Conservation (phyloP, 2,797 vertebrate genomes). For the Poeciliopsis paucimaculata region DNA sequence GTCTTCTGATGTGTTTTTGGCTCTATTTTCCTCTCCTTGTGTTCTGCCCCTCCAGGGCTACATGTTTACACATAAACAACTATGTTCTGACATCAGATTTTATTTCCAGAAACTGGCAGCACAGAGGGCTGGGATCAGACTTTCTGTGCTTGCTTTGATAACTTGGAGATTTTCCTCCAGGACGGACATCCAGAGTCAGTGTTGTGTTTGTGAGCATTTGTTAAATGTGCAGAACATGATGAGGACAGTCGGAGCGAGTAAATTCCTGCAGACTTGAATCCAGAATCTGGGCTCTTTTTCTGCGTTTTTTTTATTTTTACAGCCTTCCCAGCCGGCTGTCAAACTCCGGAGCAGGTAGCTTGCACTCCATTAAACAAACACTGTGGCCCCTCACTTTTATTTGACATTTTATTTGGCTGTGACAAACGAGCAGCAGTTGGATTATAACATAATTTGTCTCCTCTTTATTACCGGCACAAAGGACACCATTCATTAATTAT, state of each 20-base stretch:
- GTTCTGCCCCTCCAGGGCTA: conserved; percentile 1
- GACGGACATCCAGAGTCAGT: conserved; percentile 20
- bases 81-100: conserved; percentile 9
- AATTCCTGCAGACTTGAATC: conserved; percentile 50
- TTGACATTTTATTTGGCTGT: conserved; percentile 99
- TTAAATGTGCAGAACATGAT: conserved; percentile 58
- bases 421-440: conserved; percentile 99
- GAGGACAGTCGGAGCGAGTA: conserved; percentile 24
- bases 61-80: conserved; percentile 6
- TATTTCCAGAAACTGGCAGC: conserved; percentile 14
- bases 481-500: conserved; percentile 99
- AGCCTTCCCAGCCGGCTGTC: conserved; percentile 75
- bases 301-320: conserved; percentile 31
- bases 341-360: conserved; percentile 93
- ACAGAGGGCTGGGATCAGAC: conserved; percentile 39
- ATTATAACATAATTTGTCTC: conserved; percentile 99
- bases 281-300: conserved; percentile 9
- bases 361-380: conserved; percentile 98
- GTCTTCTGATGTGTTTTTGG: background rate
- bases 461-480: conserved; percentile 99
- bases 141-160: conserved; percentile 26
- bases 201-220: conserved; percentile 62
- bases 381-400: conserved; percentile 98
- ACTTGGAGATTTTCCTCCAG: conserved; percentile 29
- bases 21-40: background rate